A percentile compares a stretch with the other conserved stretches of the same genome.
These are phyloP conservation scores for Callyntrura guangdongensis DNA, from an alignment of 2,888 invertebrate genomes.

Conservation along the genomic window DNA sequence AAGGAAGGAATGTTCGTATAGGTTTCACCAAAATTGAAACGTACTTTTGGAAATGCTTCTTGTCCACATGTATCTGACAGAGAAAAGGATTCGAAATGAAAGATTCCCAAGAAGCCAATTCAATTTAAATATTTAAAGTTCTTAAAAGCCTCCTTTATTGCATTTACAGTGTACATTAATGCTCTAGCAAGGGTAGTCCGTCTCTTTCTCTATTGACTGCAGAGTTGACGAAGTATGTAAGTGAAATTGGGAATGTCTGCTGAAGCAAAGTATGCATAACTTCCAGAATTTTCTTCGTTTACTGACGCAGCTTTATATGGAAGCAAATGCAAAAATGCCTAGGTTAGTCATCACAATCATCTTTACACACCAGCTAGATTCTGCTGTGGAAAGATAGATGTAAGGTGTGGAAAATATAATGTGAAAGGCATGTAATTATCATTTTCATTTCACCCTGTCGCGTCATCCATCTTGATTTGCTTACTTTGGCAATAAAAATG, in stretches of 20 bases:
- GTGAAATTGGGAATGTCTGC: constrained; percentile 39
- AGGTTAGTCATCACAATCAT: background rate
- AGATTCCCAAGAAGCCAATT: constrained; percentile 37
- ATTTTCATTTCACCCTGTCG: constrained; percentile 70
- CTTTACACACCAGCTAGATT: background rate
- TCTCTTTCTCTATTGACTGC: background rate
- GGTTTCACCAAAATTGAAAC: background rate
- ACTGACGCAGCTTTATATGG: background rate
- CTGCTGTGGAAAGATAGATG: background rate
- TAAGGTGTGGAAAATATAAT: constrained; percentile 66
- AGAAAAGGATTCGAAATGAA: constrained; percentile 15
- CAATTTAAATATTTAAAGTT: constrained; percentile 41
- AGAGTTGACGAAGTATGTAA: background rate
- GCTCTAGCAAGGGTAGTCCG: background rate
- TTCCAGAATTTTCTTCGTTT: background rate
- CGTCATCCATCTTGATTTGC: constrained; percentile 72
- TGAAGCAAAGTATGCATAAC: constrained; percentile 8
- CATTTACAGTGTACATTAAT: constrained; percentile 22
- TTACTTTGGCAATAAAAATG: constrained; percentile 53
- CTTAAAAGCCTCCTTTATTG: constrained; percentile 17
- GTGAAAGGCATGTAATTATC: constrained; percentile 75
- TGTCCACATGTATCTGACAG: constrained; percentile 13
- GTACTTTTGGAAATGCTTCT: background rate
- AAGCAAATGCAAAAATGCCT: background rate
- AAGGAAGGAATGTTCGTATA: background rate